Evolutionary conservation across 2,797 vertebrate species (phyloP), one percentile per base, ranked within the genome.

Genomic region (Iguana delicatissima): DNA sequence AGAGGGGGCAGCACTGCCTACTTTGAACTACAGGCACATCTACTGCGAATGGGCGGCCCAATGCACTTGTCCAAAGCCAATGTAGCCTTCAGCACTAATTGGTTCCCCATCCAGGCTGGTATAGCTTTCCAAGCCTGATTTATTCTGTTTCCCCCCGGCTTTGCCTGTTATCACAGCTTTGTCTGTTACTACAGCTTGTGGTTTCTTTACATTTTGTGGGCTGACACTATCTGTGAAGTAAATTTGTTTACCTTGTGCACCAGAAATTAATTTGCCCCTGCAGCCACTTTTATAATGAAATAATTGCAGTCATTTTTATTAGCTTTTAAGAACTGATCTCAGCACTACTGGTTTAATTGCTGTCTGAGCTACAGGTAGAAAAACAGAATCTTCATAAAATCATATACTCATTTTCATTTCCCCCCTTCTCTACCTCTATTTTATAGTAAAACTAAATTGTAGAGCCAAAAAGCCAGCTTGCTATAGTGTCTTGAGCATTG

Each of bases 201-300:
- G 35, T 13, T 64, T 62, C 22, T 50, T 92, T 38, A 38, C 57
- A 55, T 88, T 92, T 85, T 85, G 32, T 73, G 4, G 22, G 67
- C 18, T 73, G 73, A 32, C 26, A 3, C 42, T 50, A 46, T 69
- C 83, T n/a, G 13, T 84, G 42, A 26, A 85, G 64, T 72, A 50
- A 18, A 67, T 85, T 72, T 73, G 16, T 55, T 85, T 73, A 73
- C 18, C 32, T 85, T 35, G 6, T 72, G 67, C 26, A 85, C 18
- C 24, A 50, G 52, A 52, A 72, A 85, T 50, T 52, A 29, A 46
- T 67, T 67, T 16, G 29, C 29, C 26, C 18, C 38, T 72, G 14
- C 13, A 46, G 67, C 42, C 16, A 52, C 29, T 72, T 85, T 4
- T 20, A 52, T 29, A 85, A 52, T 50, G 20, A 52, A 72, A 72